Percentiles rank a stretch among this genome's conserved stretches.
Conservation (phyloP, 2,797 vertebrate genomes). For the Danio tinwini region DNA sequence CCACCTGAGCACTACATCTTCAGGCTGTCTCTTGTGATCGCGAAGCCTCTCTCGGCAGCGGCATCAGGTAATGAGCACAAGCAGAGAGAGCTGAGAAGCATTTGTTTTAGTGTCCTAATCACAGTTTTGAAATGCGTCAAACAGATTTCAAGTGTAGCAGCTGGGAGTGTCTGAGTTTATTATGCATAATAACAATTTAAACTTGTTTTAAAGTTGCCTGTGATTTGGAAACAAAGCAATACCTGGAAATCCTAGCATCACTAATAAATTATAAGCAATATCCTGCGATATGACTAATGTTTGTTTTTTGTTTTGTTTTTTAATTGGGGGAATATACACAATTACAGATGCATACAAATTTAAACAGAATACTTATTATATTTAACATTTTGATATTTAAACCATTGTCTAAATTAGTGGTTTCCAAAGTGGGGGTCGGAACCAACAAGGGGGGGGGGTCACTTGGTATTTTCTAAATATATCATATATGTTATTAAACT, state of each 20-base stretch:
- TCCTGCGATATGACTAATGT: no score
- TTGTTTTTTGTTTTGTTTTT: no score
- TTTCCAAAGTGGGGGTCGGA: no score
- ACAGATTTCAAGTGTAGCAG: background rate
- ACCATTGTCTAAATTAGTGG: no score
- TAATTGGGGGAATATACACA: no score
- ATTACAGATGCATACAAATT: no score
- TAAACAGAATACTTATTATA: no score
- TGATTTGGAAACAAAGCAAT: background rate
- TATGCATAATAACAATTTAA: background rate
- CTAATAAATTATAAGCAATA: no score
- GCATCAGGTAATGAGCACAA: slow-evolving; percentile 29
- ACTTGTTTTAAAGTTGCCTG: background rate
- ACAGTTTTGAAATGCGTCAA: slow-evolving; percentile 13
- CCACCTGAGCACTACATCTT: slow-evolving; percentile 47
- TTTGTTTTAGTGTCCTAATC: slow-evolving; percentile 16
- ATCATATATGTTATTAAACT: no score
- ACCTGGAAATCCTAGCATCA: background rate
- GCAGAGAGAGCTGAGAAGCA: background rate
- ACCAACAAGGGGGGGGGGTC: no score
- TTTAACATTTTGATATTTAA: no score
- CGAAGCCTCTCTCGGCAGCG: background rate
- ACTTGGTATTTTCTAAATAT: no score
- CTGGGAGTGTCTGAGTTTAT: background rate
- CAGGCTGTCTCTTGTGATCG: slow-evolving; percentile 2